Percentiles rank a stretch among this genome's conserved stretches.
Conservation (phyloP, 2,888 invertebrate species). For the Halocaridina rubra region DNA sequence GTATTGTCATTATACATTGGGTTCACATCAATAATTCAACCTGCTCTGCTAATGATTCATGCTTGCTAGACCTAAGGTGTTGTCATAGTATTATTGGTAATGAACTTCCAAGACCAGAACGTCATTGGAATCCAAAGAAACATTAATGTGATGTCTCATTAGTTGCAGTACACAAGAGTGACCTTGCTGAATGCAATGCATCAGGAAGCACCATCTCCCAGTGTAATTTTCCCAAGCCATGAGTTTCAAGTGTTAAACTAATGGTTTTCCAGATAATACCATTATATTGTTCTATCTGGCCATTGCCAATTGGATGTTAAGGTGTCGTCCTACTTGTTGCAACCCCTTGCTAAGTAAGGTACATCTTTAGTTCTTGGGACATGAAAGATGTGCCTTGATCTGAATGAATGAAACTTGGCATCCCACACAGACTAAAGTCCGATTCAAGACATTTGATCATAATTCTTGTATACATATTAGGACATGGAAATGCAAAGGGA, state of each 20-base stretch:
- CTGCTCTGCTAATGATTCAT: background rate
- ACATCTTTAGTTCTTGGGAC: conserved; percentile 58
- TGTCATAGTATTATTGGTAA: conserved; percentile 12
- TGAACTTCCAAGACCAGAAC: conserved; percentile 22
- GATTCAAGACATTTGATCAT: conserved; percentile 53
- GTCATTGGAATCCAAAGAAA: conserved; percentile 27
- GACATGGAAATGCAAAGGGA: conserved; percentile 64
- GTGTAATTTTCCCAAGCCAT: background rate
- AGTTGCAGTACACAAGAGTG: conserved; percentile 36
- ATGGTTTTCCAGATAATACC: conserved; percentile 61
- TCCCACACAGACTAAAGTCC: conserved; percentile 49
- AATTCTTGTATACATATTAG: conserved; percentile 53
- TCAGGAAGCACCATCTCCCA: conserved; percentile 52
- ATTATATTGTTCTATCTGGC: conserved; percentile 60
- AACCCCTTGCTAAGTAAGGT: conserved; percentile 28
- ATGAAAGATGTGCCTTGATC: conserved; percentile 63
- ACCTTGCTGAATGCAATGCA: background rate
- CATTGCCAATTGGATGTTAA: conserved; percentile 61
- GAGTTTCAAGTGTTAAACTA: background rate
- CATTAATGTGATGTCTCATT: conserved; percentile 39
- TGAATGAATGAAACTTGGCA: conserved; percentile 55
- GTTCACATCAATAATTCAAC: background rate
- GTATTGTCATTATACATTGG: background rate
- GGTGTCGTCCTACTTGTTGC: conserved; percentile 60
- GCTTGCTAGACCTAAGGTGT: background rate